Evolutionary conservation across 2,797 vertebrate genomes (phyloP).

Genomic region (Trachops cirrhosus): DNA sequence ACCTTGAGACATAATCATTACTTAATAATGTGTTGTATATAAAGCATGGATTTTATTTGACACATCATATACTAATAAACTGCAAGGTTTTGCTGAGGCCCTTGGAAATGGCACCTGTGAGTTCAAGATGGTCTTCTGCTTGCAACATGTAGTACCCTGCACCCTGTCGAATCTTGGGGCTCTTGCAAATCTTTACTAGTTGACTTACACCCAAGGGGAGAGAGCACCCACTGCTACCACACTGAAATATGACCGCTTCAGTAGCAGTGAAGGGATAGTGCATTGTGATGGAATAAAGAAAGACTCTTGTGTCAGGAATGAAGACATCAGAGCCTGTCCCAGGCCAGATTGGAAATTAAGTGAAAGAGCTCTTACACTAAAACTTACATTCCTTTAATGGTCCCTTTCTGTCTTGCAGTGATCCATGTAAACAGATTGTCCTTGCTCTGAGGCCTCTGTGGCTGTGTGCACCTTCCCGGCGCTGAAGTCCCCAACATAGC

Average conservation of each 20-base stretch:
- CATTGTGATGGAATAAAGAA: neutral
- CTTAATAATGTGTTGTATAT: neutral
- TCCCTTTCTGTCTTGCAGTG: neutral
- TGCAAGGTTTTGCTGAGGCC: neutral
- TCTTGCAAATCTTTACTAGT: neutral
- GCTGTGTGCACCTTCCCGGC: neutral
- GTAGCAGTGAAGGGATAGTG: neutral
- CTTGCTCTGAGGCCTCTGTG: neutral
- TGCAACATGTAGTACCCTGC: neutral
- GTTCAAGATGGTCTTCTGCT: neutral
- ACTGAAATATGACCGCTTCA: neutral
- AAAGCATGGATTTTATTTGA: neutral
- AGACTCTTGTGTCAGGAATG: neutral
- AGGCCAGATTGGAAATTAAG: neutral
- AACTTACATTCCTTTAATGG: neutral
- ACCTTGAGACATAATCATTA: conserved; percentile 4
- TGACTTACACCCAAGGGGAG: neutral
- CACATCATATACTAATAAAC: neutral
- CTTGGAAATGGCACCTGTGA: neutral
- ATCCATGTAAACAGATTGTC: neutral
- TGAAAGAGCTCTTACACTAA: neutral
- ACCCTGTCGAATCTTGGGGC: neutral
- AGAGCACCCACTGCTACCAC: neutral
- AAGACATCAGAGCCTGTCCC: neutral
- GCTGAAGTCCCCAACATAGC: neutral